phyloP scores from a whole-genome alignment of 2,888 invertebrate genomes.

The Apamea monoglypha region DNA sequence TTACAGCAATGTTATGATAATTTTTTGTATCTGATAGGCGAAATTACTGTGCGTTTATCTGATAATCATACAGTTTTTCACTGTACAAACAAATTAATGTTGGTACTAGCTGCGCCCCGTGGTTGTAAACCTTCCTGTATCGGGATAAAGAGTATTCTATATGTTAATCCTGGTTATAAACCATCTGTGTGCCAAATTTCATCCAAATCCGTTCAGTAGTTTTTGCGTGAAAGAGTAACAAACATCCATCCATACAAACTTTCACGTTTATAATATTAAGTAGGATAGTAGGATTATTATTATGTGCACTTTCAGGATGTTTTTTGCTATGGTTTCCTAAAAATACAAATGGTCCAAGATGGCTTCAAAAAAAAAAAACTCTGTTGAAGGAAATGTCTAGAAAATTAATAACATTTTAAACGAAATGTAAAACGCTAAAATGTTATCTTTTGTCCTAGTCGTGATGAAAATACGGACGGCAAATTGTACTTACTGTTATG shows the following conservation, averaged over 20 bases:
- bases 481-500: not conserved
- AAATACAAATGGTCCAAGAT: not conserved
- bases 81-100: not conserved
- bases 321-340: not conserved
- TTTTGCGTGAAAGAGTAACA: no score
- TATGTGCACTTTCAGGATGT: not conserved
- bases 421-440: not conserved
- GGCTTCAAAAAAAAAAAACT: not conserved
- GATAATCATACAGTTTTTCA: not conserved
- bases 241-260: no score
- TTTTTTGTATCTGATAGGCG: not conserved
- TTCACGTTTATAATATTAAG: no score
- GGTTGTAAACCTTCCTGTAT: no score
- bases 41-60: conserved; percentile 2
- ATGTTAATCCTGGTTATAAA: no score
- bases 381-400: not conserved
- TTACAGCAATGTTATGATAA: conserved; percentile 3
- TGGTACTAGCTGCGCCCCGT: not conserved
- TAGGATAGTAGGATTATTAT: not conserved
- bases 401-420: conserved; percentile 5
- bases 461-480: conserved; percentile 6
- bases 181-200: no score
- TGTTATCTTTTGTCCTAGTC: conserved; percentile 17
- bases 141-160: no score
- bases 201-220: no score